Conservation (phyloP, 2,888 invertebrate genomes). For the Heliconius aoede region DNA sequence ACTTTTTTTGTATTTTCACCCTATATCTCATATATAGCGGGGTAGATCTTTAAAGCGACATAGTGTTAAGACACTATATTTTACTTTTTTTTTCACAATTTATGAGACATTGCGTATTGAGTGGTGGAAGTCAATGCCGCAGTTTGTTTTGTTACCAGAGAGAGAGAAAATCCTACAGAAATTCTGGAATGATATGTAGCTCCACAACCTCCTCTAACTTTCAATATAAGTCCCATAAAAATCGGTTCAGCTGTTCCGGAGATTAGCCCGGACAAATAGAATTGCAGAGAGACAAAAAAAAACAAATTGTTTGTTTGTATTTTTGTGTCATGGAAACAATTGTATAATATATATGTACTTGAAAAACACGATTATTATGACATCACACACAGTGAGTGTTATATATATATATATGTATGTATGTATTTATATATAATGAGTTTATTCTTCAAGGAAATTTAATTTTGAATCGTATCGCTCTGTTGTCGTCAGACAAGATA, state of each 20-base stretch:
- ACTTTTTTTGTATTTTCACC: neutral
- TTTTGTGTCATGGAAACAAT: too few species aligned
- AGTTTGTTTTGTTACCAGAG: neutral
- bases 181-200: too few species aligned
- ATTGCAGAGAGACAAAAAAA: too few species aligned
- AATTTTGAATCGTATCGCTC: neutral
- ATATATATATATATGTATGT: neutral
- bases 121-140: neutral
- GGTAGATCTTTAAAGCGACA: neutral
- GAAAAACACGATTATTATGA: too few species aligned
- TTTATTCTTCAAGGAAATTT: neutral
- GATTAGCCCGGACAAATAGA: too few species aligned
- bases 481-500: neutral
- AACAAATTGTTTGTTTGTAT: too few species aligned
- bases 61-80: neutral
- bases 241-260: too few species aligned
- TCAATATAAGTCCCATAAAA: too few species aligned
- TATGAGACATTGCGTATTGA: neutral
- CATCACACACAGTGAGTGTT: too few species aligned
- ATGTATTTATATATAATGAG: neutral
- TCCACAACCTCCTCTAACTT: too few species aligned
- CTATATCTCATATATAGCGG: neutral
- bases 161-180: too few species aligned
- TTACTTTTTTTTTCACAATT: neutral
- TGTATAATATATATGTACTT: too few species aligned